Evolutionary conservation across 1,140 invertebrate genomes (phyloP).

Genomic region (Zaprionus ornatus): DNA sequence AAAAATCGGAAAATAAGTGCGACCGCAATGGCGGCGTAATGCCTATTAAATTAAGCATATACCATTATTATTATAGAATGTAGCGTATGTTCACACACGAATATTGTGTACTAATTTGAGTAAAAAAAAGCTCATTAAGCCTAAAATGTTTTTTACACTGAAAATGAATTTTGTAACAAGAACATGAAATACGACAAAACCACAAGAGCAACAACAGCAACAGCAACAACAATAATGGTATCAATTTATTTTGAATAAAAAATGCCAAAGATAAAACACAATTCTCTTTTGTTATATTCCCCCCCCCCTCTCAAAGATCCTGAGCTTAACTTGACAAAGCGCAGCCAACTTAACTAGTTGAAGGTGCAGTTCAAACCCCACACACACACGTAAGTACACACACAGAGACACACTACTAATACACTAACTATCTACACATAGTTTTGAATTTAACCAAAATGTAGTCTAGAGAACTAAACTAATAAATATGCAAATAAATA

Average conservation of each 20-base stretch:
- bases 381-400: constrained; percentile 10
- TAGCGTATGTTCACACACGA: constrained; percentile 52
- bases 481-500: constrained; percentile 43
- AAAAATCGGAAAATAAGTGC: constrained; percentile 38
- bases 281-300: background rate
- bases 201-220: constrained; percentile 33
- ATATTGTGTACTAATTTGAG: constrained; percentile 47
- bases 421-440: constrained; percentile 24
- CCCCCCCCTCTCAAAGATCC: background rate
- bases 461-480: constrained; percentile 44
- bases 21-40: constrained; percentile 45
- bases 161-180: constrained; percentile 43
- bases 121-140: constrained; percentile 66
- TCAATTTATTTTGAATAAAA: constrained; percentile 79
- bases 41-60: constrained; percentile 76
- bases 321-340: background rate
- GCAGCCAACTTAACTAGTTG: constrained; percentile 3
- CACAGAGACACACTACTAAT: background rate
- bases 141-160: constrained; percentile 65
- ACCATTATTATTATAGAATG: constrained; percentile 34
- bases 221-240: constrained; percentile 57
- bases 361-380: background rate
- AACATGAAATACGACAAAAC: constrained; percentile 19
- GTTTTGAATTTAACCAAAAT: constrained; percentile 42
- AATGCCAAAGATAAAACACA: constrained; percentile 71